Base-by-base conservation (phyloP, 2,113 vertebrate genomes). In the Nerophis ophidion region DNA sequence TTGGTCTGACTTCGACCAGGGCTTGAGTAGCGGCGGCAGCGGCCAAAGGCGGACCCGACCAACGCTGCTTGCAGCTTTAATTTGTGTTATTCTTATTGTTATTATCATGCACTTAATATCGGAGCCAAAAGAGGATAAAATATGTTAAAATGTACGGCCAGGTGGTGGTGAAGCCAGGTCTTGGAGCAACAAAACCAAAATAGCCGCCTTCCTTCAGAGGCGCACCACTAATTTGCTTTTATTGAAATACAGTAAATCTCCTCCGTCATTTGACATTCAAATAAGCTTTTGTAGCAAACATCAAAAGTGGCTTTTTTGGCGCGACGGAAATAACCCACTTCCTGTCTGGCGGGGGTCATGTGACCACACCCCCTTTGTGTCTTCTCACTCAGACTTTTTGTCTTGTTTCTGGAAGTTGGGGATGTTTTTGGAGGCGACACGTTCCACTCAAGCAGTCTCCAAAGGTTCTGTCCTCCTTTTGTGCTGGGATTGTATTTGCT, bases 361-460 rank as follows among this genome's bases (percentile, higher is more conserved):
- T 82, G 71, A 82, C 77, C 26, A 26, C 26, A 26, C 63, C 60
- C 51, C 81, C 84, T 86, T 76, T 82, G 74, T 74, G 77, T 84
- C 75, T 80, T 80, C 81, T 82, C 72, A 35, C 60, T 83, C 70
- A 76, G 79, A 70, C 75, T 70, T 79, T 52, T 7, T 33, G 9
- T 51, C 19, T 34, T 5, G 6, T 34, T 34, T 13, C 7, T 0
- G 26, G 26, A 26, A 26, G 26, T 26, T 26, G 26, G 26, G 26
- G 26, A 4, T 26, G 26, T 26, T 34, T 34, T 52, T 8, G 33
- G 26, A 5, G 63, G 58, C 60, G 46, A 75, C 81, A 79, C 77
- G 80, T 76, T 87, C 76, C 61, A 67, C 84, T 86, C 26, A 70
- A 88, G 81, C 9, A n/a, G 60, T 83, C 85, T 80, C 78, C 86